Base-by-base conservation (phyloP, 2,888 invertebrate genomes). In the Hirudinaria manillensis region DNA sequence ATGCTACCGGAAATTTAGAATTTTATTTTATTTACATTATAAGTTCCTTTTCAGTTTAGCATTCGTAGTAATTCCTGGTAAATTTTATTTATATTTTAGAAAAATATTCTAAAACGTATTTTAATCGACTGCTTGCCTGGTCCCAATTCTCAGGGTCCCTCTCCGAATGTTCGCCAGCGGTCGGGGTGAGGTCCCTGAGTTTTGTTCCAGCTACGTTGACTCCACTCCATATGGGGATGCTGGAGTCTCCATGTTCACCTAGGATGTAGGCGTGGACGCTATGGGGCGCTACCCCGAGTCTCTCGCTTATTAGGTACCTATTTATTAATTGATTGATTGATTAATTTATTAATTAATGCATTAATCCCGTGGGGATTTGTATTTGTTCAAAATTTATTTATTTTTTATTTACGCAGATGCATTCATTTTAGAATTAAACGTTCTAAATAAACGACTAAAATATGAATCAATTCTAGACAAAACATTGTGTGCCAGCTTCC, bases 201-300 rank as follows among this genome's bases (percentile, higher is more conserved):
- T 91, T 89, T 0, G 94, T 93, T 7, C 94, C 95, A 10, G 93
- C 94, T 66, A 95, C 89, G 85, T 94, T 94, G 32, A 94, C 93
- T 19, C 93, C 93, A 0, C 94, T 94, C 94, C 94, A 95, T 0
- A 95, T 92, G 16, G 94, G 91, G 77, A 94, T 92, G 80, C 92
- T 92, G 75, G 91, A 90, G 82, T 95, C 95, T 0, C 95, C 95
- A 82, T 95, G 95, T 83, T 95, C 95, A 34, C 95, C 95, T 82
- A 95, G 93, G 81, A 95, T 92, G 89, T 92, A 95, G 0, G 93
- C 94, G 83, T 95, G 94, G 82, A 92, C 91, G 79, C 92, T 93
- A 21, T 91, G 90, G 6, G 94, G 90, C 0, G 93, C 92, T 53
- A 94, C 89, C 77, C 90, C 89, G 74, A 95, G 87, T 81, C 89